Evolutionary conservation across 2,797 vertebrate species (phyloP).

Genomic region (Martes flavigula): DNA sequence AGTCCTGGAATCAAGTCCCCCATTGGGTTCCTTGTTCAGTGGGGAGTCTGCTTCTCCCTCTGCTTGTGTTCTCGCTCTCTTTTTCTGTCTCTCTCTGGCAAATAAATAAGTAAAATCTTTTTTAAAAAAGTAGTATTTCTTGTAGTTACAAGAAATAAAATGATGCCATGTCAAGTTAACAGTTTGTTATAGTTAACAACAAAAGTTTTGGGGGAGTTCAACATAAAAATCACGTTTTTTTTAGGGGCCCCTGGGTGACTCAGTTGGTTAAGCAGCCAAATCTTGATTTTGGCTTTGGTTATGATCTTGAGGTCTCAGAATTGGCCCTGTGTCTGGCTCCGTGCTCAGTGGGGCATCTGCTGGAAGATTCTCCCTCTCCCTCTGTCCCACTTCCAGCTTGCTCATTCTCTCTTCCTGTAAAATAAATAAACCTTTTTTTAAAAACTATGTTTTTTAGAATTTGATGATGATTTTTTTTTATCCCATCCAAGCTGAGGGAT

Average conservation of each 20-base stretch:
- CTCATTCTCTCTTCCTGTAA: background rate
- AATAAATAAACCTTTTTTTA: background rate
- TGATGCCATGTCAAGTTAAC: background rate
- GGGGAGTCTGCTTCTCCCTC: no score
- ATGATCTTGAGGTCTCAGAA: background rate
- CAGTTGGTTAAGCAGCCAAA: background rate
- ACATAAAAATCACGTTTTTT: background rate
- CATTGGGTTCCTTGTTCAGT: no score
- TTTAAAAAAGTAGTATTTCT: no score
- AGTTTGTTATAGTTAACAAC: background rate
- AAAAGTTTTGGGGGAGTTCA: background rate
- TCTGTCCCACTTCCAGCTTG: background rate
- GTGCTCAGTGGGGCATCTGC: background rate
- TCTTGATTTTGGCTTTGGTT: background rate
- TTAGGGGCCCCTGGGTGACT: background rate
- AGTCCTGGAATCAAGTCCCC: no score
- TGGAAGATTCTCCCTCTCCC: background rate
- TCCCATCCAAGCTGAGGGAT: background rate
- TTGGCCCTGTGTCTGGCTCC: background rate
- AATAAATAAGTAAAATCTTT: no score
- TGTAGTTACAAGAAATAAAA: constrained; percentile 24
- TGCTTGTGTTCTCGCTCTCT: no score
- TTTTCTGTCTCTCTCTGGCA: no score
- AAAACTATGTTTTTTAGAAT: background rate
- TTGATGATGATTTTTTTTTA: background rate